Conservation (phyloP, 2,888 invertebrate species). For the Coremacera marginata region DNA sequence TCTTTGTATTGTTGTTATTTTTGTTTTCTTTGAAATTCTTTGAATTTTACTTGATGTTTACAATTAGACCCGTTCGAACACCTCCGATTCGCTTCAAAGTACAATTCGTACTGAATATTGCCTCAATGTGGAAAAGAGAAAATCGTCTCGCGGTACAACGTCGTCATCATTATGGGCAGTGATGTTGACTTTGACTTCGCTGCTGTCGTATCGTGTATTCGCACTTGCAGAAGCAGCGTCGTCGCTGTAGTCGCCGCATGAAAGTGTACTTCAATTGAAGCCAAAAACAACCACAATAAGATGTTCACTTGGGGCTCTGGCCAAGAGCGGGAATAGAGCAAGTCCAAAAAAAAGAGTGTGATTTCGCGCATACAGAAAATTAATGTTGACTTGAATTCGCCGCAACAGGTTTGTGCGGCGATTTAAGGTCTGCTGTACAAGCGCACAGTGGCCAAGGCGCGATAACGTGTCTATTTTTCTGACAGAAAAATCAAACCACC, state of each 20-base stretch:
- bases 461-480: background rate
- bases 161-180: constrained; percentile 11
- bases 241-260: background rate
- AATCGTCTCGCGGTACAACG: constrained; percentile 38
- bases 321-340: background rate
- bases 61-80: constrained; percentile 50
- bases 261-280: constrained; percentile 16
- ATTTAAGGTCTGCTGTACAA: background rate
- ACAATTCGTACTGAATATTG: constrained; percentile 60
- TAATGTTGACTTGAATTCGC: constrained; percentile 37
- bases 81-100: constrained; percentile 61
- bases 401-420: constrained; percentile 41
- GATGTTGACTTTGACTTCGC: background rate
- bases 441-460: constrained; percentile 32
- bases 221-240: background rate
- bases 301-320: constrained; percentile 14
- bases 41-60: constrained; percentile 35
- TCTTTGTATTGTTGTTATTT: constrained; percentile 13
- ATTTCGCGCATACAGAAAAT: constrained; percentile 18
- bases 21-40: constrained; percentile 25
- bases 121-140: constrained; percentile 48
- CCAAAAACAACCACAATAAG: constrained; percentile 7
- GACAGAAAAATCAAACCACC: background rate
- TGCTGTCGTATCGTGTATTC: constrained; percentile 3
- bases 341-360: background rate